These are phyloP conservation scores for Lathamus discolor DNA, from an alignment of 2,113 vertebrate species.

Conservation along the genomic window DNA sequence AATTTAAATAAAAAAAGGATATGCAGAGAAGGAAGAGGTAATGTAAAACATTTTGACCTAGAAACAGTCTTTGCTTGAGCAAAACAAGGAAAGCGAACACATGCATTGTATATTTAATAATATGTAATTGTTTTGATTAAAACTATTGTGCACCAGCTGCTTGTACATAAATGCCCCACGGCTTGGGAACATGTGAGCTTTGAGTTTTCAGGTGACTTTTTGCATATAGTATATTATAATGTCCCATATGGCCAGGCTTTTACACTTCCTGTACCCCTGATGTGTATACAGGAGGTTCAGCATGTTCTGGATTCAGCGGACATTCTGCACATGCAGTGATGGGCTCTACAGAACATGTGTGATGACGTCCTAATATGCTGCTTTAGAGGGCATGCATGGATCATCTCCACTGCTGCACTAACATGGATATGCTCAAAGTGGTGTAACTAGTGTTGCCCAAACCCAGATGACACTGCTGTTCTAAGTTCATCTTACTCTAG, in stretches of 20 bases:
- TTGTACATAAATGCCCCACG: not conserved
- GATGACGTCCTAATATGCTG: accelerated
- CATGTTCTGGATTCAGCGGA: not conserved
- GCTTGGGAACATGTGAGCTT: not conserved
- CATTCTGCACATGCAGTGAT: not conserved
- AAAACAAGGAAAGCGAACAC: not conserved
- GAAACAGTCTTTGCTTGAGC: not conserved
- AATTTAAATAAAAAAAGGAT: not conserved
- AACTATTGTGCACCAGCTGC: not conserved
- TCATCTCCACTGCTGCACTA: not conserved
- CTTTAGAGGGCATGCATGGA: not conserved
- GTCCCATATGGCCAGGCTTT: not conserved
- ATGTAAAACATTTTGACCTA: not conserved
- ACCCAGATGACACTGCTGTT: not conserved
- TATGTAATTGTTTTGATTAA: not conserved
- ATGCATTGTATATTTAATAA: not conserved
- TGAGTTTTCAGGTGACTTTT: not conserved
- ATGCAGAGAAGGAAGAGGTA: not conserved
- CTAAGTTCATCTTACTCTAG: not conserved
- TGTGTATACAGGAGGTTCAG: not conserved
- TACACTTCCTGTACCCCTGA: not conserved
- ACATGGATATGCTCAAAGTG: not conserved
- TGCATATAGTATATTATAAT: not conserved
- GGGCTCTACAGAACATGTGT: not conserved
- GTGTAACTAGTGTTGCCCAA: not conserved